Conservation (phyloP, 2,113 vertebrate species). For the Potamarius usumacintae region DNA sequence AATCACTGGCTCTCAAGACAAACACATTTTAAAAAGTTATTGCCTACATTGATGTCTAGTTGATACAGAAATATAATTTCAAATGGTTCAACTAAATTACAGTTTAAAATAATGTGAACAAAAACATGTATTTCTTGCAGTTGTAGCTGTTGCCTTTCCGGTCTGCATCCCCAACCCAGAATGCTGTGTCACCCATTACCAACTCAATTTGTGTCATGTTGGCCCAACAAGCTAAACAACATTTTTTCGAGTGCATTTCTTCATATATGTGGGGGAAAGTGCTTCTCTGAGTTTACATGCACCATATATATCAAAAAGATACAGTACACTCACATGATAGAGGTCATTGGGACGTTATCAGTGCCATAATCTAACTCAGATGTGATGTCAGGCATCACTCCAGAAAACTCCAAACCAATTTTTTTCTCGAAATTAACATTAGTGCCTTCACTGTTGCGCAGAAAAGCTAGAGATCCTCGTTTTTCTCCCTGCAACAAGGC, state of each 20-base stretch:
- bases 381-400: constrained; percentile 79
- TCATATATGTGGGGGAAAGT: background rate
- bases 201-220: background rate
- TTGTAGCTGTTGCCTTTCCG: background rate
- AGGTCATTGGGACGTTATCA: constrained; percentile 15
- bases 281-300: background rate
- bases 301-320: background rate
- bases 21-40: background rate
- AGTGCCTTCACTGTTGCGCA: constrained; percentile 81
- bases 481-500: constrained; percentile 82
- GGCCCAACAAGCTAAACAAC: background rate
- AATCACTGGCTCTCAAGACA: background rate
- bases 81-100: too few species aligned
- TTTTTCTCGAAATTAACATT: constrained; percentile 87
- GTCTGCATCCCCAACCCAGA: background rate
- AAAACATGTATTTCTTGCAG: background rate
- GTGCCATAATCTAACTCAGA: constrained; percentile 47
- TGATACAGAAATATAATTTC: background rate
- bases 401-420: constrained; percentile 75
- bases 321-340: constrained; percentile 54
- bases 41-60: background rate
- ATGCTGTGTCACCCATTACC: background rate
- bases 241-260: background rate
- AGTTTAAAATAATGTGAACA: background rate
- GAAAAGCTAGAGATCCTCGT: constrained; percentile 88